Percentiles rank a stretch among this genome's conserved stretches.
phyloP scores from a whole-genome alignment of 2,888 invertebrate genomes.

The Melanchra persicariae region DNA sequence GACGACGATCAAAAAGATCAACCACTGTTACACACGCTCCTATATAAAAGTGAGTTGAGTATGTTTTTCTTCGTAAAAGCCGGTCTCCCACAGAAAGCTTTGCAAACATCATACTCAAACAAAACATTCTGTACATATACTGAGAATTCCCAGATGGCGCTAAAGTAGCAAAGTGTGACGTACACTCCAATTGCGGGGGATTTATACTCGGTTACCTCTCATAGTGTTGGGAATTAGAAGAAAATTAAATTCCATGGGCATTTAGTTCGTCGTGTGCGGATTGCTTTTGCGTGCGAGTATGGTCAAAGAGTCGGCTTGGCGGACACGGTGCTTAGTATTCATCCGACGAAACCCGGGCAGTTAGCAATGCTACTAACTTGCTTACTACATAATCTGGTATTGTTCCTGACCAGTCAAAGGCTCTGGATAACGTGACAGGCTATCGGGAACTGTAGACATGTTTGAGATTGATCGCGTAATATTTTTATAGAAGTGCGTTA shows the following conservation, averaged over 20 bases:
- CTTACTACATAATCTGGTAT: no score
- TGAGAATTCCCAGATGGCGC: constrained; percentile 56
- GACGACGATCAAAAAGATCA: constrained; percentile 16
- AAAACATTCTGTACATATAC: constrained; percentile 61
- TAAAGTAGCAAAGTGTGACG: constrained; percentile 58
- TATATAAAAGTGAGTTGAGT: constrained; percentile 27
- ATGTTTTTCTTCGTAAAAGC: constrained; percentile 61
- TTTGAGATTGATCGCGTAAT: no score
- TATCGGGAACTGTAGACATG: no score
- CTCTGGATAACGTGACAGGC: no score
- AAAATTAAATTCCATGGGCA: constrained; percentile 27
- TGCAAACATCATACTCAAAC: constrained; percentile 65
- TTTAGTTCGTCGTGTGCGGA: background rate
- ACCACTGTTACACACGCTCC: constrained; percentile 4
- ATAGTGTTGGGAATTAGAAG: constrained; percentile 29
- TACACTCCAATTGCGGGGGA: constrained; percentile 46
- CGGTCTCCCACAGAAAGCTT: constrained; percentile 54
- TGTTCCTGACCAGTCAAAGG: no score
- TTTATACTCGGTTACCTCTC: constrained; percentile 43
- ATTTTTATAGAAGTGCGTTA: no score
- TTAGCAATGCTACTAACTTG: no score
- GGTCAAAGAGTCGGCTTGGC: no score
- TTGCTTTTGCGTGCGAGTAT: background rate
- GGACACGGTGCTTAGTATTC: no score
- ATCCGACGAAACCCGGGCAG: no score